These are phyloP conservation scores for Chrysina gloriosa DNA, from an alignment of 2,888 invertebrate genomes.

Conservation along the genomic window DNA sequence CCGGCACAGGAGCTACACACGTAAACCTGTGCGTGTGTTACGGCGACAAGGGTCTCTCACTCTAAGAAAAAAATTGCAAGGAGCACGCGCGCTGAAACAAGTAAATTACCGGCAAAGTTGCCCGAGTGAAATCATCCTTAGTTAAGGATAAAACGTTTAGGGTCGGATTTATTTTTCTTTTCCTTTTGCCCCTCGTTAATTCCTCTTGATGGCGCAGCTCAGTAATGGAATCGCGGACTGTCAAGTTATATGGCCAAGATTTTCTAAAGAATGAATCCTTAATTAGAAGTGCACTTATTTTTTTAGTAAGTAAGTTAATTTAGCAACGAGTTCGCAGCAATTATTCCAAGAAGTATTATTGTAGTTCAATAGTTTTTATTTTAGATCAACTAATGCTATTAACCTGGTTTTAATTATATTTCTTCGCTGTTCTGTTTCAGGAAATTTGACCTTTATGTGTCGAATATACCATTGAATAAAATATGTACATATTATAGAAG, in stretches of 20 bases:
- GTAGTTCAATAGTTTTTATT: not conserved
- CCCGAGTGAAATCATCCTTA: conserved; percentile 22
- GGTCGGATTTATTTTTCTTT: conserved; percentile 21
- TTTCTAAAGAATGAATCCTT: conserved; percentile 6
- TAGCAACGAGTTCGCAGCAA: not conserved
- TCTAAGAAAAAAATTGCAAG: conserved; percentile 2
- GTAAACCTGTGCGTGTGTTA: not conserved
- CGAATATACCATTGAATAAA: too few species aligned
- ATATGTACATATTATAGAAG: too few species aligned
- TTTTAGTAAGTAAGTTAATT: not conserved
- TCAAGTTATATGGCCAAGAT: not conserved
- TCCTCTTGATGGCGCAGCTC: not conserved
- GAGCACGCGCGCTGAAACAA: conserved; percentile 16
- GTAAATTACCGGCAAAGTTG: conserved; percentile 25
- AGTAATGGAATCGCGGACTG: conserved; percentile 7
- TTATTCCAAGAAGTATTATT: not conserved
- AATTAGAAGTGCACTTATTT: conserved; percentile 10
- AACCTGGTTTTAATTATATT: conserved; percentile 15
- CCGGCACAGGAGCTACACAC: not conserved
- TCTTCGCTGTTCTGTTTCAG: not conserved
- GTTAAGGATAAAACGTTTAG: conserved; percentile 32
- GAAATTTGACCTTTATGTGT: too few species aligned
- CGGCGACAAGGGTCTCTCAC: conserved; percentile 1
- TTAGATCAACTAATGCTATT: not conserved
- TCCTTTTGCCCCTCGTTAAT: not conserved